Percentiles rank a stretch among this genome's conserved stretches.
phyloP scores from a whole-genome alignment of 2,797 vertebrate genomes.

The Babyrousa celebensis region DNA sequence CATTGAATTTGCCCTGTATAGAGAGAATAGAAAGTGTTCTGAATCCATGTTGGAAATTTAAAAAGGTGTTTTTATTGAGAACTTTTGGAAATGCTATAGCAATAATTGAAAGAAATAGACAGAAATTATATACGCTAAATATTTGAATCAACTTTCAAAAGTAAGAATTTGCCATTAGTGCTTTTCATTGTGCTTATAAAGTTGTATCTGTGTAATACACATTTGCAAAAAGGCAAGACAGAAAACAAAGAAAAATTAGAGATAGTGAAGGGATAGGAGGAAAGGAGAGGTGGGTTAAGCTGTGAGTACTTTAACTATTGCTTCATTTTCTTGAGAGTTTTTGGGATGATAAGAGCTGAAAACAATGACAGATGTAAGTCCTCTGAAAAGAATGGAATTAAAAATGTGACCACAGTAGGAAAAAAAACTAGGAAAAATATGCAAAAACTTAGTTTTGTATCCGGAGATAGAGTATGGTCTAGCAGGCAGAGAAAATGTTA shows the following conservation, averaged over 20 bases:
- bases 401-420: not conserved
- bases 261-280: fast-evolving
- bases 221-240: not conserved
- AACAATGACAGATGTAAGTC: not conserved
- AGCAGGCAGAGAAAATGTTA: not conserved
- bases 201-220: not conserved
- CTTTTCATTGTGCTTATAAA: not conserved
- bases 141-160: not conserved
- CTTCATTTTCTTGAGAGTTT: not conserved
- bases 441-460: not conserved
- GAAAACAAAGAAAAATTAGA: not conserved
- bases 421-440: not conserved
- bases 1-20: not conserved
- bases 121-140: not conserved
- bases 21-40: not conserved
- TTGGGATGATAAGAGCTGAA: not conserved
- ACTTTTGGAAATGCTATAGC: not conserved
- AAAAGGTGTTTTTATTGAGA: not conserved
- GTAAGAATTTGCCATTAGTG: not conserved
- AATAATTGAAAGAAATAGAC: not conserved
- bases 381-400: not conserved
- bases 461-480: not conserved
- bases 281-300: not conserved
- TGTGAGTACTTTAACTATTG: not conserved
- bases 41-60: not conserved